These are phyloP conservation scores for Abscondita cerata DNA, from an alignment of 2,888 invertebrate species.

Conservation along the genomic window DNA sequence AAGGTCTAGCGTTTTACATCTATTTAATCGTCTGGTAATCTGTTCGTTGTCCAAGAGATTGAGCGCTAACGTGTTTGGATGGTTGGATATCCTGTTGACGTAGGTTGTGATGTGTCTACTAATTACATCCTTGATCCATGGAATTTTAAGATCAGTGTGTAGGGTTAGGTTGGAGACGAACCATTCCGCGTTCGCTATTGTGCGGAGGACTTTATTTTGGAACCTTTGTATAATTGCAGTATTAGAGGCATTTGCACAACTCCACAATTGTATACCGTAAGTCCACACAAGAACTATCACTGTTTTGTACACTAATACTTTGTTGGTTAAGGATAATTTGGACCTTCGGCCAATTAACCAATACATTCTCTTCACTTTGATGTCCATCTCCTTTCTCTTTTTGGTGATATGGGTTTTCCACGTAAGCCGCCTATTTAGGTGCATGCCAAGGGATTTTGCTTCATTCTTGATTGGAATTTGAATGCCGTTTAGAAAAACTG, in stretches of 20 bases:
- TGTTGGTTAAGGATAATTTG: slow-evolving; percentile 8
- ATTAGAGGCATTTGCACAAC: slow-evolving; percentile 19
- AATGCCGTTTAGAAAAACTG: slow-evolving; percentile 16
- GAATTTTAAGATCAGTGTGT: not conserved
- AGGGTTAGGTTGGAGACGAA: not conserved
- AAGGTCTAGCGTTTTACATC: no score
- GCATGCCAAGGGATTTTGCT: slow-evolving; percentile 35
- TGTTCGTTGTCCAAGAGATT: no score
- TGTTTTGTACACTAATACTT: slow-evolving; percentile 23
- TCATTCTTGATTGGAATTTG: slow-evolving; percentile 48
- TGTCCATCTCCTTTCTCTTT: slow-evolving; percentile 30
- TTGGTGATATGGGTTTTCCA: slow-evolving; percentile 8
- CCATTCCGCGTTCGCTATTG: slow-evolving; percentile 13
- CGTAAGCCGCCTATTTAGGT: slow-evolving; percentile 28
- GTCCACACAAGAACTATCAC: slow-evolving; percentile 16
- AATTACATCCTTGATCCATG: no score
- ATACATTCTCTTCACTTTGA: slow-evolving; percentile 22
- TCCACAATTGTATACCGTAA: slow-evolving; percentile 20
- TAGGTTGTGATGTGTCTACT: no score
- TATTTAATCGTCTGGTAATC: no score
- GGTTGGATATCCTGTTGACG: no score
- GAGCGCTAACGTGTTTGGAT: no score
- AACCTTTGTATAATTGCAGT: slow-evolving; percentile 15
- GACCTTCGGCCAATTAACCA: slow-evolving; percentile 25
- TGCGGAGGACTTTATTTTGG: slow-evolving; percentile 19